Evolutionary conservation across 2,888 invertebrate genomes (phyloP).

Genomic region (Zaprionus obscuricornis): DNA sequence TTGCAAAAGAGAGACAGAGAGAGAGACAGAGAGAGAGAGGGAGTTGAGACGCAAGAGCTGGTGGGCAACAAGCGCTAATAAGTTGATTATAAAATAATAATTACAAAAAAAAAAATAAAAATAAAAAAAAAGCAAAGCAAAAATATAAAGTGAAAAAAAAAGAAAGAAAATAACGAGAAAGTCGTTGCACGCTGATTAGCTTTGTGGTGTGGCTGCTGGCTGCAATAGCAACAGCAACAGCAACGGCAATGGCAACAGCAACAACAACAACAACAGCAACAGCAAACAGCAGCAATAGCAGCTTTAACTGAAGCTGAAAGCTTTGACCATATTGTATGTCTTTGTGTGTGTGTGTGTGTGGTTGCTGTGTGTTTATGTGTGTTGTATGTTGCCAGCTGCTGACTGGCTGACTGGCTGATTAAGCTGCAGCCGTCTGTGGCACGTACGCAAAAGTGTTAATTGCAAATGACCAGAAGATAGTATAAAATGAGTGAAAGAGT

Average conservation of each 20-base stretch:
- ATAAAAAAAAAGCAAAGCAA: conserved; percentile 21
- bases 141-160: conserved; percentile 11
- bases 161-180: conserved; percentile 60
- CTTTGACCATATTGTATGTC: conserved; percentile 16
- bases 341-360: too few relatives aligned
- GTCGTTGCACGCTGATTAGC: conserved; percentile 76
- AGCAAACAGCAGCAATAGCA: conserved; percentile 17
- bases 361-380: too few relatives aligned
- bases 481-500: conserved; percentile 10
- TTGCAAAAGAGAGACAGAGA: not conserved
- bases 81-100: conserved; percentile 76
- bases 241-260: conserved; percentile 7
- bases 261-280: conserved; percentile 2
- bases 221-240: conserved; percentile 5
- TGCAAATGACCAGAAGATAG: conserved; percentile 70
- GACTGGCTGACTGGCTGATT: conserved; percentile 29
- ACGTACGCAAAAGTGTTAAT: conserved; percentile 79
- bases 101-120: conserved; percentile 43
- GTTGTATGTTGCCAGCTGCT: conserved; percentile 13
- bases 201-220: conserved; percentile 56
- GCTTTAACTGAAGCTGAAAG: conserved; percentile 36
- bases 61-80: conserved; percentile 50
- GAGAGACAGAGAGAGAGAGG: not conserved
- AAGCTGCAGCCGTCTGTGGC: conserved; percentile 55
- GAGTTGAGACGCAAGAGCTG: conserved; percentile 3